Evolutionary conservation across 1,140 invertebrate species (phyloP), one percentile per base, ranked within the genome.

Genomic region (Watersipora subatra): DNA sequence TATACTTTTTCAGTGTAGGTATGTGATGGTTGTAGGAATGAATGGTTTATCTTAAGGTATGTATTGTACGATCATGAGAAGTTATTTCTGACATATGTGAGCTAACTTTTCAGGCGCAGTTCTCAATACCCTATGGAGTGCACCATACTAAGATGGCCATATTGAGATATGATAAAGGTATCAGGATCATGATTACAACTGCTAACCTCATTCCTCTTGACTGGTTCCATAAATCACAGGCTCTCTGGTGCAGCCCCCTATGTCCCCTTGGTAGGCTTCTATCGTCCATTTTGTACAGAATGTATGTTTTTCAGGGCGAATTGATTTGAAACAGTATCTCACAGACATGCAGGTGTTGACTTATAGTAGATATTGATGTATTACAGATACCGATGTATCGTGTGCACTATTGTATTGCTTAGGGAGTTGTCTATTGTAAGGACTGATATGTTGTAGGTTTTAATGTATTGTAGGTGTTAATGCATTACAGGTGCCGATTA

Each of bases 161-260:
- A 0, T 84, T 87, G 28, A 90, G 93, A 70, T 87, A 86, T 74
- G 88, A 93, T 75, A 83, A 85, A 15, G 89, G 89, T 1, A 78
- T 95, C 30, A 82, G 92, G 63, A 85, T 97, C 56, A 85, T 95
- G 2, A 85, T 97, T 24, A 91, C 89, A 1, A 97, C 93, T 0
- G 92, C 92, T 0, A 98, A 98, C 83, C 80, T 97, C 1, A 89
- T 94, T 69, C 82, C 86, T 28, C 86, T 88, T 65, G 93, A 98
- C 81, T 97, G 93, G 93, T 84, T 89, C 71, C 90, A 95, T 76
- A 87, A 92, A 75, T 93, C 92, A 17, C 93, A 97, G 82, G 92
- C 34, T 46, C 34, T 46, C 7, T 46, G 34, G 34, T 46, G 34
- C 34, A 46, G 34, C 34, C 34, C 34, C n/a, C n/a, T 46, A n/a